phyloP scores from a whole-genome alignment of 2,888 invertebrate genomes.

The Metopia argyrocephala region DNA sequence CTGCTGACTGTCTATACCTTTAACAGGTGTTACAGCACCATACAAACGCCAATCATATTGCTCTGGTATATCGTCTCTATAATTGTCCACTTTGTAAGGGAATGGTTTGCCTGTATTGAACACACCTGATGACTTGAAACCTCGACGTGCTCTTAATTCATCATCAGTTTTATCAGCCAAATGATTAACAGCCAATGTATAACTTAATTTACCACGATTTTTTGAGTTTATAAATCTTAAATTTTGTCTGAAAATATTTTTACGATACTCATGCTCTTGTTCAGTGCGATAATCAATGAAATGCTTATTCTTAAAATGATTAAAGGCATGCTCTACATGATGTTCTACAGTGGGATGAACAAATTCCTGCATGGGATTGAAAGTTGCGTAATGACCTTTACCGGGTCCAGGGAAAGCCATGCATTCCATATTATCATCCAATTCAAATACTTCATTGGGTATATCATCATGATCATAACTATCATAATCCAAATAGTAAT shows the following conservation, averaged over 20 bases:
- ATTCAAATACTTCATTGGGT: constrained; percentile 84
- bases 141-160: constrained; percentile 87
- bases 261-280: constrained; percentile 84
- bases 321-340: constrained; percentile 88
- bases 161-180: constrained; percentile 89
- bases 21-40: constrained; percentile 96
- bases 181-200: constrained; percentile 89
- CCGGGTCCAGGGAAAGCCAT: constrained; percentile 94
- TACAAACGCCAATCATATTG: constrained; percentile 93
- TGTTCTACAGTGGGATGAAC: constrained; percentile 85
- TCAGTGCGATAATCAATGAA: constrained; percentile 83
- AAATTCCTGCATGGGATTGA: constrained; percentile 97
- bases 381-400: constrained; percentile 87
- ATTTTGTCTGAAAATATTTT: constrained; percentile 92
- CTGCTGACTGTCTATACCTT: constrained; percentile 83
- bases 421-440: constrained; percentile 83
- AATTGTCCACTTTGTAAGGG: constrained; percentile 82
- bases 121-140: constrained; percentile 81
- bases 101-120: constrained; percentile 89
- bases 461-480: constrained; percentile 84
- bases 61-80: constrained; percentile 83
- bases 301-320: constrained; percentile 85
- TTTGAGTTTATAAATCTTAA: constrained; percentile 88
- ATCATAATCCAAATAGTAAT: constrained; percentile 92
- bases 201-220: constrained; percentile 88